A percentile compares a stretch with the other conserved stretches of the same genome.
Conservation (phyloP, 1,140 invertebrate genomes). For the Zaprionus tsacasi region DNA sequence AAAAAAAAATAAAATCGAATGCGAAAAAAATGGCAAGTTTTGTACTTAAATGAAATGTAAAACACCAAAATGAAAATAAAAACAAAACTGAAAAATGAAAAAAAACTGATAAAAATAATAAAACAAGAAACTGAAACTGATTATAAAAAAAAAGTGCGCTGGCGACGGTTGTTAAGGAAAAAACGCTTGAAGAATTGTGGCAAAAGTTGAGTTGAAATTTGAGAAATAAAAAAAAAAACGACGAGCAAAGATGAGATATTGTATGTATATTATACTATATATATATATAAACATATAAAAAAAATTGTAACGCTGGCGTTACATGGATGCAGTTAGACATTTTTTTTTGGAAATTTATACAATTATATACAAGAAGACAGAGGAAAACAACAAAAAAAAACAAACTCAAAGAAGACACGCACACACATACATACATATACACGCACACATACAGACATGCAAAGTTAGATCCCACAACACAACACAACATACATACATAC, state of each 20-base stretch:
- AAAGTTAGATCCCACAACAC: conserved; percentile 31
- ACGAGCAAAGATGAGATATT: conserved; percentile 22
- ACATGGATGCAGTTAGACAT: conserved; percentile 49
- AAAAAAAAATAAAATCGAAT: conserved; percentile 10
- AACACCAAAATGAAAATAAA: conserved; percentile 62
- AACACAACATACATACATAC: not conserved
- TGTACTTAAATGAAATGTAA: conserved; percentile 70
- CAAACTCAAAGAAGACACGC: conserved; percentile 18
- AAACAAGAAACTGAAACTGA: conserved; percentile 30
- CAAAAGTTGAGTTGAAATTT: conserved; percentile 19
- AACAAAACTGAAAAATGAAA: conserved; percentile 25
- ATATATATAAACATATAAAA: conserved; percentile 15
- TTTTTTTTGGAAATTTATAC: conserved; percentile 51
- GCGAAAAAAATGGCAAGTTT: conserved; percentile 46
- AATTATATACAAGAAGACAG: conserved; percentile 43
- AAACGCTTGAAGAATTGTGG: conserved; percentile 33
- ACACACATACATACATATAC: conserved; percentile 15
- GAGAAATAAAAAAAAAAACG: conserved; percentile 22
- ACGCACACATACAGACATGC: conserved; percentile 11
- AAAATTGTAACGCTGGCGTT: conserved; percentile 52
- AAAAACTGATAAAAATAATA: conserved; percentile 19
- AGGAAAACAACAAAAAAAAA: conserved; percentile 20
- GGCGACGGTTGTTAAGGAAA: conserved; percentile 66
- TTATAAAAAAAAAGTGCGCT: conserved; percentile 49
- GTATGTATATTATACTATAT: conserved; percentile 40